Evolutionary conservation across 2,888 invertebrate species (phyloP), one percentile per base, ranked within the genome.

Genomic region (Eretmocerus hayati): DNA sequence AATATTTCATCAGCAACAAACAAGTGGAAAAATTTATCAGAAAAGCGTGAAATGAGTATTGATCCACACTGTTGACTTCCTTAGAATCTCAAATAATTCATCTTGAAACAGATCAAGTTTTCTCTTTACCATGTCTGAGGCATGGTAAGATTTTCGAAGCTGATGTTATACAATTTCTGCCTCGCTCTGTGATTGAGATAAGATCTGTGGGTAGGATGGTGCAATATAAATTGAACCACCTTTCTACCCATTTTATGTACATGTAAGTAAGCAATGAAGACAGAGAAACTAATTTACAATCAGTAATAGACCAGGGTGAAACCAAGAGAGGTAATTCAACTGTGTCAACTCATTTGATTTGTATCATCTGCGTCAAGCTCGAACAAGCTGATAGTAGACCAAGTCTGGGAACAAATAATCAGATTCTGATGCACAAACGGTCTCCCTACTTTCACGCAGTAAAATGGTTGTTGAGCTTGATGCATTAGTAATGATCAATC

Each of bases 211-310:
- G n/a, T n/a, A n/a, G n/a, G n/a, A n/a, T n/a, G n/a, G n/a, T n/a
- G n/a, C 30, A 13, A 37, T 43, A 20, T 39, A 45, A 47, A 41
- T 5, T 52, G 54, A 57, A 59, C 54, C 51, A 44, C 59, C 55
- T 51, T 45, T 58, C 59, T 55, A 56, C 57, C 44, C 57, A 58
- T 55, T 49, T 42, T 58, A 59, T 61, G 61, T 56, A 59, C 60
- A 62, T 63, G 62, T 55, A 62, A 62, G 61, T 63, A 60, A 64
- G 59, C 59, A 62, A 60, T 64, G 59, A 57, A 57, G 60, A 57
- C 50, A 59, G 56, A 59, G 59, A 55, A 59, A 53, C 56, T 62
- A 60, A 63, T 62, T 63, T 62, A 57, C 62, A 62, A 61, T 62
- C 56, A 56, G 59, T 58, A 56, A 59, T 61, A 61, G 56, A 54